A percentile compares a stretch with the other conserved stretches of the same genome.
phyloP scores from a whole-genome alignment of 2,113 vertebrate genomes.

The Lota lota region DNA sequence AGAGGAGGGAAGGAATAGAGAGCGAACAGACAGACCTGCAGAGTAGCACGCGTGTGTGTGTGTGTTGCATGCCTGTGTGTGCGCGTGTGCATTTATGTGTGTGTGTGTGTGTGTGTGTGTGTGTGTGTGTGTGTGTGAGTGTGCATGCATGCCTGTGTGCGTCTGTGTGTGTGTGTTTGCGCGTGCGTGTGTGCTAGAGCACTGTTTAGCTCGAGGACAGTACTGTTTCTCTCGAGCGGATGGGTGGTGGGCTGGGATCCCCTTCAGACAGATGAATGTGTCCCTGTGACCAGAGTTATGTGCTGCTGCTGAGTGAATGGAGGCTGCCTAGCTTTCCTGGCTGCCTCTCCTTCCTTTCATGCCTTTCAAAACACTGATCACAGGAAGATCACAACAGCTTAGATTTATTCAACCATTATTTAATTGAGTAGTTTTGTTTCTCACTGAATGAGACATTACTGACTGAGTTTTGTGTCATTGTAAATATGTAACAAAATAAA shows the following conservation, averaged over 20 bases:
- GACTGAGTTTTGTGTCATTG: too few species aligned
- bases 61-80: slow-evolving; percentile 9
- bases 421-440: too few species aligned
- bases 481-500: too few species aligned
- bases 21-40: not conserved
- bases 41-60: slow-evolving; percentile 6
- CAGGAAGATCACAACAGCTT: too few species aligned
- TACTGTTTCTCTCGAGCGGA: slow-evolving; percentile 23
- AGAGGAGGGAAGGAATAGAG: slow-evolving; percentile 24
- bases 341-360: slow-evolving; percentile 12
- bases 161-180: too few species aligned
- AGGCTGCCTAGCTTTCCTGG: slow-evolving; percentile 13
- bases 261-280: slow-evolving; percentile 47
- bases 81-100: too few species aligned
- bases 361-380: not conserved
- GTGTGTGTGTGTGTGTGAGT: slow-evolving; percentile 5
- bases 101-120: too few species aligned
- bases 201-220: slow-evolving; percentile 46
- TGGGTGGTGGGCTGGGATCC: slow-evolving; percentile 30
- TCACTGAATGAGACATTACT: too few species aligned
- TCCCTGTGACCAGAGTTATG: slow-evolving; percentile 41
- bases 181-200: slow-evolving; percentile 14
- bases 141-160: not conserved
- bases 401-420: too few species aligned
- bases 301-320: slow-evolving; percentile 32